These are phyloP conservation scores for Nemoura dubitans DNA, from an alignment of 2,888 invertebrate species.

Conservation along the genomic window DNA sequence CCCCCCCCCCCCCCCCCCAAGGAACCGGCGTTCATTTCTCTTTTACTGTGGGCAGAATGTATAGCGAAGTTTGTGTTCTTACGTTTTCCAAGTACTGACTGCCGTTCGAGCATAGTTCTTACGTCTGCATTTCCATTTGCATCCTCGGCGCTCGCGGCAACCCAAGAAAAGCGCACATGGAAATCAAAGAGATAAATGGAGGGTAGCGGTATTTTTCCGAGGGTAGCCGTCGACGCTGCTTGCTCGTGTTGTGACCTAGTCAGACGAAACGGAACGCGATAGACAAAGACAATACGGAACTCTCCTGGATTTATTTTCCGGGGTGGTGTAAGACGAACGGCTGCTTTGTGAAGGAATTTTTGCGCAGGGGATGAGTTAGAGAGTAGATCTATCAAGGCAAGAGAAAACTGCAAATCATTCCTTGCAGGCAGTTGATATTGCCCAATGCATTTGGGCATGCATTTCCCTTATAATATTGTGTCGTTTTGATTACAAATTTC, in stretches of 20 bases:
- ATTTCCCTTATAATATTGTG: background rate
- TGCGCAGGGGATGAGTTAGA: background rate
- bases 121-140: background rate
- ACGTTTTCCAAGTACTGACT: background rate
- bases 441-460: background rate
- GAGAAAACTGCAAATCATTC: background rate
- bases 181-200: slow-evolving; percentile 4
- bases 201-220: background rate
- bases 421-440: background rate
- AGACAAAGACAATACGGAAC: slow-evolving; percentile 29
- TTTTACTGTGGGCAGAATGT: background rate
- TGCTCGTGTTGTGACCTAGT: slow-evolving; percentile 27
- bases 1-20: too few species aligned
- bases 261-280: background rate
- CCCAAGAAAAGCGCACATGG: background rate
- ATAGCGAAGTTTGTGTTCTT: background rate
- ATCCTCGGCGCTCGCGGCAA: background rate
- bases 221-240: background rate
- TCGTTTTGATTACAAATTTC: background rate
- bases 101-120: background rate
- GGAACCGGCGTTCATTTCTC: too few species aligned
- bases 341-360: background rate
- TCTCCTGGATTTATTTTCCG: background rate
- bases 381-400: background rate
- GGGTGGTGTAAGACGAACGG: background rate